Evolutionary conservation across 2,797 vertebrate species (phyloP).

Genomic region (Rhynchonycteris naso): DNA sequence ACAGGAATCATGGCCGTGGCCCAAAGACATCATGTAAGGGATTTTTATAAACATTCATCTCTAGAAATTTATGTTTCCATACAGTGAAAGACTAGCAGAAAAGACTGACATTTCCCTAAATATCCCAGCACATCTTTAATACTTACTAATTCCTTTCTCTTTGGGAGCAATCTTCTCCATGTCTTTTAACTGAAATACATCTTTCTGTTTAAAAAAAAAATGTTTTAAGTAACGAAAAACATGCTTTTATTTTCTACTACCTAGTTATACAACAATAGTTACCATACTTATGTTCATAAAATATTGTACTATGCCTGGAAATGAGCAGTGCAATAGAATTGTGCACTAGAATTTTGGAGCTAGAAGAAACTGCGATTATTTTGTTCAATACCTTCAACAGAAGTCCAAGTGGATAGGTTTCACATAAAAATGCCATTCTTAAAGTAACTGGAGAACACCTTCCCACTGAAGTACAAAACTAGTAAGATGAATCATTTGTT

Average conservation of each 20-base stretch:
- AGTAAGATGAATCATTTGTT: not conserved
- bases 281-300: constrained; percentile 39
- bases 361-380: not conserved
- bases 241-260: constrained; percentile 8
- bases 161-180: constrained; percentile 99
- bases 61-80: constrained; percentile 18
- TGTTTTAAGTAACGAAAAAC: constrained; percentile 16
- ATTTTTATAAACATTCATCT: not conserved
- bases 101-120: not conserved
- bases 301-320: not conserved
- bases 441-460: not conserved
- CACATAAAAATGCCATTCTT: not conserved
- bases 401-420: constrained; percentile 8
- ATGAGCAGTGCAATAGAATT: not conserved
- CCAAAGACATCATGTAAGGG: not conserved
- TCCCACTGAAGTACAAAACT: not conserved
- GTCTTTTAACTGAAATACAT: constrained; percentile 98
- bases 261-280: constrained; percentile 24
- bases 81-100: constrained; percentile 39
- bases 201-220: constrained; percentile 90
- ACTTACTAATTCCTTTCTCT: constrained; percentile 98
- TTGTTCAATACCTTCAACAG: not conserved
- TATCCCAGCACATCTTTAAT: not conserved
- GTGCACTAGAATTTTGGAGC: not conserved
- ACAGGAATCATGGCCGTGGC: not conserved